phyloP scores from a whole-genome alignment of 2,888 invertebrate genomes.

The Synanthedon vespiformis region DNA sequence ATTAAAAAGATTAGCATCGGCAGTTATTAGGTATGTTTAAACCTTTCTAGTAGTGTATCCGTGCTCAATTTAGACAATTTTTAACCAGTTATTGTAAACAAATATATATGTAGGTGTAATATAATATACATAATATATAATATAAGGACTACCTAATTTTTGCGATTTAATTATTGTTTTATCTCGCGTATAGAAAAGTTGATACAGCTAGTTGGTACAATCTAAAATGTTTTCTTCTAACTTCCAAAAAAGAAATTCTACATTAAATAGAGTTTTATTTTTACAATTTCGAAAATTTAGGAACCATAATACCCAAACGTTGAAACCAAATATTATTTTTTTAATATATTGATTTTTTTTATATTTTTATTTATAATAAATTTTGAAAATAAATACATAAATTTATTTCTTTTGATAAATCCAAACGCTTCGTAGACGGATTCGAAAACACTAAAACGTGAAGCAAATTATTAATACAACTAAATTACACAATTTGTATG shows the following conservation, averaged over 20 bases:
- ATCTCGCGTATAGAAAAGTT: conserved; percentile 64
- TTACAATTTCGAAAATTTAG: conserved; percentile 72
- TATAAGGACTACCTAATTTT: conserved; percentile 60
- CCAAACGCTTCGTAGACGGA: conserved; percentile 67
- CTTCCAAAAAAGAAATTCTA: conserved; percentile 65
- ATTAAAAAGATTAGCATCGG: conserved; percentile 50
- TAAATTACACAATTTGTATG: conserved; percentile 31
- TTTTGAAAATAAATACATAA: conserved; percentile 65
- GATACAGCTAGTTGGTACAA: conserved; percentile 68
- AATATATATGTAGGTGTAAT: conserved; percentile 11
- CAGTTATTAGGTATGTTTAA: conserved; percentile 46
- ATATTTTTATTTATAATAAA: conserved; percentile 45
- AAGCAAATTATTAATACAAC: conserved; percentile 35
- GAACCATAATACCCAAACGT: conserved; percentile 70
- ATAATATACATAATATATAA: conserved; percentile 34
- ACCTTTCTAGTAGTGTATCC: conserved; percentile 63
- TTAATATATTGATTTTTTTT: conserved; percentile 38
- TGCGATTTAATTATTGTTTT: conserved; percentile 58
- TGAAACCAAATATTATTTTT: conserved; percentile 56
- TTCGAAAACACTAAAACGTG: conserved; percentile 57
- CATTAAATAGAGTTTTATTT: conserved; percentile 62
- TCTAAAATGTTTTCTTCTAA: conserved; percentile 58
- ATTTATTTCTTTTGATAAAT: conserved; percentile 47
- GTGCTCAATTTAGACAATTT: conserved; percentile 57
- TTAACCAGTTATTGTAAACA: conserved; percentile 47